Conservation (phyloP, 2,888 invertebrate species). For the Beris chalybata region DNA sequence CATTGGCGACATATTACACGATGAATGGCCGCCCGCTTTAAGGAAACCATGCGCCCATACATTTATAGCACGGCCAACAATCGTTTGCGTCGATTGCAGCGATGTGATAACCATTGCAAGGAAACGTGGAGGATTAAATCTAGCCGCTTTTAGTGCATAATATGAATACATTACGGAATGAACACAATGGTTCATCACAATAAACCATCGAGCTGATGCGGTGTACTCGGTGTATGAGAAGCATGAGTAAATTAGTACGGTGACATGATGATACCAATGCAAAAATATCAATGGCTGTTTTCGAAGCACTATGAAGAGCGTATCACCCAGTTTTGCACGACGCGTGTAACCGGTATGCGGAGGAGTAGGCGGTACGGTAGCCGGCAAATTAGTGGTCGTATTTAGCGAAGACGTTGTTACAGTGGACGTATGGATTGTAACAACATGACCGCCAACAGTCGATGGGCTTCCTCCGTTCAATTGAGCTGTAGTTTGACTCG, state of each 20-base stretch:
- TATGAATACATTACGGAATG: slow-evolving; percentile 93
- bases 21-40: slow-evolving; percentile 65
- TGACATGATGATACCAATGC: slow-evolving; percentile 97
- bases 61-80: slow-evolving; percentile 90
- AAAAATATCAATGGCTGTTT: slow-evolving; percentile 93
- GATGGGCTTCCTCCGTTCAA: no score
- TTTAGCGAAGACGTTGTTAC: no score
- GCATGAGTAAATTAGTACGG: slow-evolving; percentile 92
- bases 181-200: no score
- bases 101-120: slow-evolving; percentile 90
- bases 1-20: slow-evolving; percentile 81
- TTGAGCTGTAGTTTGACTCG: no score
- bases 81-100: slow-evolving; percentile 90
- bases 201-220: slow-evolving; percentile 89
- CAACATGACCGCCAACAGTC: no score
- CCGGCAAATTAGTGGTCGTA: no score
- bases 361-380: no score
- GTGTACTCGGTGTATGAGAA: slow-evolving; percentile 89
- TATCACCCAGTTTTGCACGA: no score
- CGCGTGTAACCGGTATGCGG: no score
- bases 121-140: slow-evolving; percentile 78
- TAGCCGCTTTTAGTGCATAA: slow-evolving; percentile 83
- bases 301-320: no score
- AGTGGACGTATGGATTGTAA: no score
- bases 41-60: slow-evolving; percentile 83